These are phyloP conservation scores for Heliangelus exortis DNA, from an alignment of 2,797 vertebrate genomes.

Conservation along the genomic window DNA sequence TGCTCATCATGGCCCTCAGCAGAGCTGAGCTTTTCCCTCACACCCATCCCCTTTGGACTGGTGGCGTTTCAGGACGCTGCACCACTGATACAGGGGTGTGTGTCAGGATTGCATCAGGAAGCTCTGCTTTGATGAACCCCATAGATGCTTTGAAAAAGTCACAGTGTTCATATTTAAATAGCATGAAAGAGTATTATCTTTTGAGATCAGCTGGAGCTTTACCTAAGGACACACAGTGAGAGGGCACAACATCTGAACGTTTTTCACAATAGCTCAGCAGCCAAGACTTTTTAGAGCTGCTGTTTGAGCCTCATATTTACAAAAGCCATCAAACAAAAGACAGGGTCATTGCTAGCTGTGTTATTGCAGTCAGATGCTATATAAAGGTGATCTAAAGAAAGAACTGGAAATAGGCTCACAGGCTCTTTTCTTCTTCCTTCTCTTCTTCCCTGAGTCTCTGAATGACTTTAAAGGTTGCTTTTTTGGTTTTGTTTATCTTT, in stretches of 20 bases:
- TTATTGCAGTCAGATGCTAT: not conserved
- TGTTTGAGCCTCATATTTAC: not conserved
- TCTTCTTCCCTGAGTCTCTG: not conserved
- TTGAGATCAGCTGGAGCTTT: not conserved
- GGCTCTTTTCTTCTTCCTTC: not conserved
- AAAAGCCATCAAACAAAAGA: not conserved
- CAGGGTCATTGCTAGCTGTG: not conserved
- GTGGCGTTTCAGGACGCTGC: not conserved
- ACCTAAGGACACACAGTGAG: not conserved
- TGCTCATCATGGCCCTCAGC: not conserved
- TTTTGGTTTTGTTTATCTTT: not conserved
- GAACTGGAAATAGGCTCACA: not conserved
- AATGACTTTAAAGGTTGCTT: not conserved
- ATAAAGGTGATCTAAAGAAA: not conserved
- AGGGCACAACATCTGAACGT: not conserved
- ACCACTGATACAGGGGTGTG: not conserved
- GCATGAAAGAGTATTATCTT: not conserved
- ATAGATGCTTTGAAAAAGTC: not conserved
- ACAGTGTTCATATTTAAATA: not conserved
- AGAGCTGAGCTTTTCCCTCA: not conserved
- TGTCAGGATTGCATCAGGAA: not conserved
- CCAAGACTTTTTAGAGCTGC: not conserved
- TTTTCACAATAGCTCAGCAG: not conserved
- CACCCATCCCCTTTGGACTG: fast-evolving
- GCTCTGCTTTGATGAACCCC: not conserved